Percentiles rank a stretch among this genome's conserved stretches.
Conservation (phyloP, 2,797 vertebrate species). For the Chromobotia macracanthus region DNA sequence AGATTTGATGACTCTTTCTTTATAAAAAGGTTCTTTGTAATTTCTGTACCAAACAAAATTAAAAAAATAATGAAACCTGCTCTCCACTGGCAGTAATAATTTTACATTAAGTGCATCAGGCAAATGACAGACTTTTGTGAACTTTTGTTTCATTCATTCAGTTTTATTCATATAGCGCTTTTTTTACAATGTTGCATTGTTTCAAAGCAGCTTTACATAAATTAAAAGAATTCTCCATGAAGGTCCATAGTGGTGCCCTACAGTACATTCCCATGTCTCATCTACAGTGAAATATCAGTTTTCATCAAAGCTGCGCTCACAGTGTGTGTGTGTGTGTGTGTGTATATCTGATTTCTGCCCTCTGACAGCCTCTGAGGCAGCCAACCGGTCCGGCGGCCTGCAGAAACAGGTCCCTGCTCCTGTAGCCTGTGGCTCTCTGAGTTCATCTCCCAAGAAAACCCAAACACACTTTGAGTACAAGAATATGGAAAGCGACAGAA, state of each 20-base stretch:
- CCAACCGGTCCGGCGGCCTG: slow-evolving; percentile 63
- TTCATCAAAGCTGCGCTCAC: slow-evolving; percentile 3
- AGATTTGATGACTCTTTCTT: background rate
- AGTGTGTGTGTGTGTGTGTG: background rate
- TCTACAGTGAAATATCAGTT: background rate
- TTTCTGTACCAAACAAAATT: background rate
- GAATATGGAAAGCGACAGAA: slow-evolving; percentile 85
- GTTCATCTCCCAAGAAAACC: slow-evolving; percentile 66
- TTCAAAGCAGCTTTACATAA: no score
- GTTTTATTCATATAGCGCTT: no score
- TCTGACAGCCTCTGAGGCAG: slow-evolving; percentile 59
- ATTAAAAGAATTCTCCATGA: no score
- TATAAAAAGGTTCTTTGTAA: background rate
- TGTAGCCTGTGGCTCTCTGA: slow-evolving; percentile 29
- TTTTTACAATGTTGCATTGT: no score
- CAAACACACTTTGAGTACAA: slow-evolving; percentile 78
- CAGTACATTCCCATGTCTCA: background rate
- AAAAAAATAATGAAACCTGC: background rate
- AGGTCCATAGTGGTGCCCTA: no score
- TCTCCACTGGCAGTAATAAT: no score
- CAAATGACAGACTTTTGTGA: no score
- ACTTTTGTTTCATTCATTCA: no score
- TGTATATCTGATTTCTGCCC: slow-evolving; percentile 12
- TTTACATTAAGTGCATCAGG: no score
- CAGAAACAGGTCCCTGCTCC: slow-evolving; percentile 68